phyloP scores from a whole-genome alignment of 2,888 invertebrate species.

The Sarcophaga carnaria region DNA sequence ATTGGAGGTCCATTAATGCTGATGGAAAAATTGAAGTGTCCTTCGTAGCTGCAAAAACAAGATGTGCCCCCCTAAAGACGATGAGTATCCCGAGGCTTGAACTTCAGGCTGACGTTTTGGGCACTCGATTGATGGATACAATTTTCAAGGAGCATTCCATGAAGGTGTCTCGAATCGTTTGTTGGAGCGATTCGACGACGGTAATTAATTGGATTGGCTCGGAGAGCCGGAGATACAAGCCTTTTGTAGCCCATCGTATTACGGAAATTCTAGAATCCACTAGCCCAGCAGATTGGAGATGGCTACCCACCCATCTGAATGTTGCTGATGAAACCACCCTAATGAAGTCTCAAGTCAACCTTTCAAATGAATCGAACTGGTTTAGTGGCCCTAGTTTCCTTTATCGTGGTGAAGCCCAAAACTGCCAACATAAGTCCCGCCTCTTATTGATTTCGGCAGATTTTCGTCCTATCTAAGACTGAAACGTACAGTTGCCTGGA shows the following conservation, averaged over 20 bases:
- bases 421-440: background rate
- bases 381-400: background rate
- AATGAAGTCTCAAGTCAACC: no score
- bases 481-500: background rate
- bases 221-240: no score
- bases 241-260: no score
- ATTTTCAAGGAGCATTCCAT: background rate
- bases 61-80: constrained; percentile 57
- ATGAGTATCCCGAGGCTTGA: constrained; percentile 24
- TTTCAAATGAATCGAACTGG: no score
- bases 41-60: no score
- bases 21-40: constrained; percentile 29
- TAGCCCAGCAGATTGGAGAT: background rate
- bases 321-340: background rate
- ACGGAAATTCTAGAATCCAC: no score
- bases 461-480: background rate
- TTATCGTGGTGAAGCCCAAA: background rate
- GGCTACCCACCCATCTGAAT: background rate
- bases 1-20: constrained; percentile 25
- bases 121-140: background rate
- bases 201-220: background rate
- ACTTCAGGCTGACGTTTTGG: background rate
- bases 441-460: background rate
- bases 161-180: background rate
- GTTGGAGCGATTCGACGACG: background rate